Evolutionary conservation across 2,888 invertebrate species (phyloP).

Genomic region (Spicauda simplicius): DNA sequence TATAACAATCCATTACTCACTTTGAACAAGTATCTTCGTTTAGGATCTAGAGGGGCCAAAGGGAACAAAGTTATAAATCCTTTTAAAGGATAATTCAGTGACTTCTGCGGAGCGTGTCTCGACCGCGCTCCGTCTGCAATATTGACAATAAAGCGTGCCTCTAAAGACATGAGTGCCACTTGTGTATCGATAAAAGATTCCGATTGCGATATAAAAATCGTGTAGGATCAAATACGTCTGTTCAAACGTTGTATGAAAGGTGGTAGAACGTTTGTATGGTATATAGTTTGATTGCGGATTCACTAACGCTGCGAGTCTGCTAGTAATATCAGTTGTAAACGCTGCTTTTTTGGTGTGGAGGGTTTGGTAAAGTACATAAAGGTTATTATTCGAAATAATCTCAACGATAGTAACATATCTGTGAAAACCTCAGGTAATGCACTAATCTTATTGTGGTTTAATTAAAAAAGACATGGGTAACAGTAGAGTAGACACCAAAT

Average conservation of each 20-base stretch:
- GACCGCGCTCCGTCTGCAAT: slow-evolving; percentile 19
- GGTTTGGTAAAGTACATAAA: too few species aligned
- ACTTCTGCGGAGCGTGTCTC: slow-evolving; percentile 20
- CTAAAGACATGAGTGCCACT: slow-evolving; percentile 11
- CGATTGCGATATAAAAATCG: slow-evolving; percentile 12
- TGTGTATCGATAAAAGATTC: slow-evolving; percentile 16
- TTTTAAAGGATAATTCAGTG: slow-evolving; percentile 37
- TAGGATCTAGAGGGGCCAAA: slow-evolving; percentile 19
- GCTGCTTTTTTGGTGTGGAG: too few species aligned
- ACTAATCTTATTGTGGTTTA: too few species aligned
- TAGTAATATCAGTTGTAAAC: too few species aligned
- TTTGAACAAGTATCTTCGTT: slow-evolving; percentile 28
- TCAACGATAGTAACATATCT: too few species aligned
- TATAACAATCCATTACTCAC: slow-evolving; percentile 30
- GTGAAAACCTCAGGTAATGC: too few species aligned
- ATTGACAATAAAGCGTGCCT: slow-evolving; percentile 17
- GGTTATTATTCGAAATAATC: too few species aligned
- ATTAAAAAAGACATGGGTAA: too few species aligned
- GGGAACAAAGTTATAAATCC: slow-evolving; percentile 37
- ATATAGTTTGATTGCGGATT: too few species aligned
- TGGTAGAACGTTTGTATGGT: too few species aligned
- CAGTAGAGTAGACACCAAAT: too few species aligned
- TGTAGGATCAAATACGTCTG: slow-evolving; percentile 3
- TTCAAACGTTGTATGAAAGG: neutral
- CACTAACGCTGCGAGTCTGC: too few species aligned